Percentiles rank a stretch among this genome's conserved stretches.
These are phyloP conservation scores for Sitta europaea DNA, from an alignment of 2,113 vertebrate species.

Conservation along the genomic window DNA sequence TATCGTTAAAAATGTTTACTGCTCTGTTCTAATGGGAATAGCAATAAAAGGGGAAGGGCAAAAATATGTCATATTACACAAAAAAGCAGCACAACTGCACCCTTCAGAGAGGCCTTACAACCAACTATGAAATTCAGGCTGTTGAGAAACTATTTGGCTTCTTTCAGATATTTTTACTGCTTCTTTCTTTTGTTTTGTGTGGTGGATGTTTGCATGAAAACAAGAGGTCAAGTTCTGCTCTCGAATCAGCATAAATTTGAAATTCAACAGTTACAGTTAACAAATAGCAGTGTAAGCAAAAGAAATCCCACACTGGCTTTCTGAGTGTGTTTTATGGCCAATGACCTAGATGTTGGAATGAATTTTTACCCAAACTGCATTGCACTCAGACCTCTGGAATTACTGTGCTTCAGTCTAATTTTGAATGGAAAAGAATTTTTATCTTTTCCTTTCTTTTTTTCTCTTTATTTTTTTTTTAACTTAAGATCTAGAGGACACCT, in stretches of 20 bases:
- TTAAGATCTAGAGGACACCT: not conserved
- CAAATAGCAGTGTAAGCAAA: slow-evolving; percentile 23
- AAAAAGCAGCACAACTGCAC: not conserved
- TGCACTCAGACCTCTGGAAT: not conserved
- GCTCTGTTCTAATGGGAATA: not conserved
- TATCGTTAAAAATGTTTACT: slow-evolving; percentile 8
- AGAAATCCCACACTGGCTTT: slow-evolving; percentile 21
- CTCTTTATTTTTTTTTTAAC: fast-evolving
- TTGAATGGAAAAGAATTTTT: not conserved
- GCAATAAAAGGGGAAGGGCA: not conserved
- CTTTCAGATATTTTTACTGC: not conserved
- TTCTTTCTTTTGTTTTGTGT: not conserved
- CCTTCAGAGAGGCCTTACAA: not conserved
- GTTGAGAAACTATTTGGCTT: slow-evolving; percentile 2
- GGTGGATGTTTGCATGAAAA: slow-evolving; percentile 20
- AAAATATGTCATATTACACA: not conserved
- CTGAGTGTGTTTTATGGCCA: not conserved
- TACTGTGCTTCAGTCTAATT: not conserved
- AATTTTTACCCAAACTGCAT: slow-evolving; percentile 4
- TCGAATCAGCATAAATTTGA: slow-evolving; percentile 43
- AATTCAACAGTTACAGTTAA: slow-evolving; percentile 39
- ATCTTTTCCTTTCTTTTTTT: not conserved
- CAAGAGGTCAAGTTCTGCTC: slow-evolving; percentile 32
- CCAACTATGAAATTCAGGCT: not conserved
- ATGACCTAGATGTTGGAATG: not conserved